Evolutionary conservation across 2,113 vertebrate species (phyloP), one percentile per base, ranked within the genome.

Genomic region (Cacatua alba): DNA sequence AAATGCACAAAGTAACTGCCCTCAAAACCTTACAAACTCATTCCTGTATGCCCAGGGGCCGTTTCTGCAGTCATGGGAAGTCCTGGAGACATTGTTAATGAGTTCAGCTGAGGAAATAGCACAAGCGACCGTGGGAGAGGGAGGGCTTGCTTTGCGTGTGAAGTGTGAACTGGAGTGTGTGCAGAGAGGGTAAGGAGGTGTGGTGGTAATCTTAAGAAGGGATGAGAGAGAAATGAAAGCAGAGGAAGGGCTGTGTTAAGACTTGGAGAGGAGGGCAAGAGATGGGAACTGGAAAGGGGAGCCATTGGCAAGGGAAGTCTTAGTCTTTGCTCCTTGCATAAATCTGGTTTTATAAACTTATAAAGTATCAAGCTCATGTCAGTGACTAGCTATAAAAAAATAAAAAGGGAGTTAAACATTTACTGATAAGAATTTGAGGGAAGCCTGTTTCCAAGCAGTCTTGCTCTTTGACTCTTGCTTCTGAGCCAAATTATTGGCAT

Each of bases 1-100:
- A 92, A 95, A 94, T 24, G 72, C 95, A 41, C 90, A 49, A 15
- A 86, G 92, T 64, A 96, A 82, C 90, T 95, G 92, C 86, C 93
- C 92, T 97, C 82, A 88, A 95, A 96, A 96, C 91, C 82, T 63
- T 81, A 44, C 86, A 51, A 44, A 71, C 82, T 94, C 74, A 41
- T 80, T 93, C 62, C 44, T 65, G 0, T 57, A 20, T 44, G 90
- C 87, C 94, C 57, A 16, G 85, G 23, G 62, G 72, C 10, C 0
- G 5, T 8, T 59, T 84, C 39, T 63, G 28, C 83, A 60, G 44
- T 44, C n/a, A 0, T 48, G 71, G 57, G 59, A 64, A 87, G 86
- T 82, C 75, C 79, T 70, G 72, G 69, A 90, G 84, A 88, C n/a
- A 1, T 18, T 20, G 63, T 65, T 92, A 82, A 92, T 90, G 93